phyloP scores from a whole-genome alignment of 2,888 invertebrate genomes.

The Orthosia gothica region DNA sequence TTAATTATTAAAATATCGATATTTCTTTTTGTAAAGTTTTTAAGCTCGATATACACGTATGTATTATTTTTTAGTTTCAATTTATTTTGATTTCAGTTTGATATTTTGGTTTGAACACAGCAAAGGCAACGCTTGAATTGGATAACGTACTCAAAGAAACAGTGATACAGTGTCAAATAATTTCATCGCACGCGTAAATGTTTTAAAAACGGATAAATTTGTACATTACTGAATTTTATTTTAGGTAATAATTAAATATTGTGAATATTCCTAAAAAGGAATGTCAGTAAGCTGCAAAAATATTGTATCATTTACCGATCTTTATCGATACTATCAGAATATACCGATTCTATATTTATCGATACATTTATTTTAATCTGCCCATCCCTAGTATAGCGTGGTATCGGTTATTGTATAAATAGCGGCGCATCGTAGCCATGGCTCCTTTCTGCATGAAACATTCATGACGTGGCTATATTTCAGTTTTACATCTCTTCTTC shows the following conservation, averaged over 20 bases:
- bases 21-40: background rate
- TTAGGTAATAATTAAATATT: background rate
- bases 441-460: conserved; percentile 67
- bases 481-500: conserved; percentile 55
- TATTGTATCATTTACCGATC: too few species aligned
- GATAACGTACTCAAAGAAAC: too few species aligned
- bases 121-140: too few species aligned
- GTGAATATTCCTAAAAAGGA: background rate
- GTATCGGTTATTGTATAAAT: conserved; percentile 69
- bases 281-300: background rate
- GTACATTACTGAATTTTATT: background rate
- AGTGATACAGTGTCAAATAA: too few species aligned
- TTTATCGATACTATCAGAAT: background rate
- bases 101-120: too few species aligned
- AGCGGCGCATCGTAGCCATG: conserved; percentile 52
- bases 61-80: too few species aligned
- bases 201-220: too few species aligned
- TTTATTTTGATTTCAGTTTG: too few species aligned
- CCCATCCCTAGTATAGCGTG: conserved; percentile 4
- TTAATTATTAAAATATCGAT: background rate
- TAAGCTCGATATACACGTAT: too few species aligned
- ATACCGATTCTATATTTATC: background rate
- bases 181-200: too few species aligned
- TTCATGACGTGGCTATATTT: conserved; percentile 64
- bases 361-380: background rate